Evolutionary conservation across 2,113 vertebrate genomes (phyloP).

Genomic region (Sinocyclocheilus anophthalmus): DNA sequence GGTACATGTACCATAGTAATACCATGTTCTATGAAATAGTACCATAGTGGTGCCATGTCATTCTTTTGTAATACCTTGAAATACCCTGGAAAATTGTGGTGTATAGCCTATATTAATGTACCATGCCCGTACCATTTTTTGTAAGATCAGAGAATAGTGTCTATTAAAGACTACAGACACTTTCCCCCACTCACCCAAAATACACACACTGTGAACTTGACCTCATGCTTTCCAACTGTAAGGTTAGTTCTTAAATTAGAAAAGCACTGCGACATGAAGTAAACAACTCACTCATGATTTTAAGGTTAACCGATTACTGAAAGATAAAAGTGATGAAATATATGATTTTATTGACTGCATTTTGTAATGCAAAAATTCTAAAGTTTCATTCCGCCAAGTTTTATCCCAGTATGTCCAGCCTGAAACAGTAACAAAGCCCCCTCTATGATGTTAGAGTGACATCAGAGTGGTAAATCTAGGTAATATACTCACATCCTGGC

Average conservation of each 20-base stretch:
- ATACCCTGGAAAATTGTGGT: not conserved
- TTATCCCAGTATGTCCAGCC: not conserved
- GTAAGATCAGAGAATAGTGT: not conserved
- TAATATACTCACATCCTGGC: constrained; percentile 62
- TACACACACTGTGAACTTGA: constrained; percentile 1
- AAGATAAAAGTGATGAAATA: not conserved
- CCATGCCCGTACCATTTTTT: not conserved
- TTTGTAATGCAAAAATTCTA: not conserved
- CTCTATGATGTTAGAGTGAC: not conserved
- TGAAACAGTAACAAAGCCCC: not conserved
- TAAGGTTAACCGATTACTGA: not conserved
- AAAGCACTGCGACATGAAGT: constrained; percentile 22
- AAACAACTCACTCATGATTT: not conserved
- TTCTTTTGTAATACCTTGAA: not conserved
- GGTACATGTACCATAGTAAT: not conserved
- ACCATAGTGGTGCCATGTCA: not conserved
- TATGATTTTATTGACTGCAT: not conserved
- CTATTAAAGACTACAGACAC: not conserved
- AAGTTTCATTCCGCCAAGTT: not conserved
- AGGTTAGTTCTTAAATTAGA: constrained; percentile 40
- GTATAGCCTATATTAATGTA: not conserved
- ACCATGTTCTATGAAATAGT: not conserved
- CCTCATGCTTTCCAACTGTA: constrained; percentile 30
- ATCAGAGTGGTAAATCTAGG: not conserved
- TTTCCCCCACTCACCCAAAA: not conserved